Evolutionary conservation across 1,140 invertebrate species (phyloP).

Genomic region (Papilio polyxenes): DNA sequence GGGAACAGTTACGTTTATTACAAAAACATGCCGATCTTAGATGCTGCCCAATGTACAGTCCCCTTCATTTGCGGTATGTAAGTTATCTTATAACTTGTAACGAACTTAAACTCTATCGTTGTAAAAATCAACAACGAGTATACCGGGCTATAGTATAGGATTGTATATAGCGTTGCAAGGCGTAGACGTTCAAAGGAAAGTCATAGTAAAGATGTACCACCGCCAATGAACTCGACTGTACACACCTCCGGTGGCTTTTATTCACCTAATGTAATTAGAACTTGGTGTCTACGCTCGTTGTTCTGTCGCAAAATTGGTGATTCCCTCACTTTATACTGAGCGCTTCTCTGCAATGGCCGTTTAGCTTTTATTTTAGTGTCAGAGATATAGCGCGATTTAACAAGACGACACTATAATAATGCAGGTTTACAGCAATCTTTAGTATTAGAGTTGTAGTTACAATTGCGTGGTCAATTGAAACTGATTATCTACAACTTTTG

Average conservation of each 20-base stretch:
- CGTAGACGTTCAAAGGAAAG: neutral
- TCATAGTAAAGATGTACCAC: neutral
- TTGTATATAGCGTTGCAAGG: neutral
- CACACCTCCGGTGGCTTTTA: neutral
- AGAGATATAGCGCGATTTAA: neutral
- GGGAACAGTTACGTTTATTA: constrained; percentile 47
- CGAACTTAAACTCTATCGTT: neutral
- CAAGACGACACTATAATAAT: neutral
- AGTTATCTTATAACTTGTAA: neutral
- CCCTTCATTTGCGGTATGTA: neutral
- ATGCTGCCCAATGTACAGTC: neutral
- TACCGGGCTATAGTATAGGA: too few relatives aligned
- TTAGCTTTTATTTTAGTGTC: constrained; percentile 18
- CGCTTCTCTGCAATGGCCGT: neutral
- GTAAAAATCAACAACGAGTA: neutral
- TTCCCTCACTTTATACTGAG: neutral
- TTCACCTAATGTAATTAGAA: constrained; percentile 21
- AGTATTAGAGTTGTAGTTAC: too few relatives aligned
- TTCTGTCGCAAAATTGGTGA: constrained; percentile 17
- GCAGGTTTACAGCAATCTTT: neutral
- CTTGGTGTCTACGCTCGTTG: constrained; percentile 24
- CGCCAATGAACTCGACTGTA: neutral
- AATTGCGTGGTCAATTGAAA: too few relatives aligned
- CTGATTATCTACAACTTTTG: neutral
- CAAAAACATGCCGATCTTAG: constrained; percentile 41